These are phyloP conservation scores for Pseudorhiza aurosa DNA, from an alignment of 30 jellyfish, hydroid and myxozoan genomes.

Conservation along the genomic window DNA sequence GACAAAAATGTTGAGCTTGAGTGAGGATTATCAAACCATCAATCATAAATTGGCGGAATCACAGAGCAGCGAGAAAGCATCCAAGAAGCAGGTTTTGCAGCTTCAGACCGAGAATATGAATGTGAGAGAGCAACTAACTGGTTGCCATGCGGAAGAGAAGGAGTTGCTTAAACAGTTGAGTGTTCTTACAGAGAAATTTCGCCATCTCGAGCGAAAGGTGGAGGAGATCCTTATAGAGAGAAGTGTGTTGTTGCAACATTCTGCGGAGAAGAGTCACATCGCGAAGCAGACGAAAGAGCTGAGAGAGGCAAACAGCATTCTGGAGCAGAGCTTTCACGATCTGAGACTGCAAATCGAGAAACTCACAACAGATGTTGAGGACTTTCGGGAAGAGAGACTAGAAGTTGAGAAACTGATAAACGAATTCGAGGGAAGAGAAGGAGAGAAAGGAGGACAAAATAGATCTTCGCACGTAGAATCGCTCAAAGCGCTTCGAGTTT, in stretches of 20 bases:
- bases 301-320: slow-evolving; percentile 67
- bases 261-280: slow-evolving; percentile 47
- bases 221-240: slow-evolving; percentile 74
- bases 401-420: slow-evolving; percentile 71
- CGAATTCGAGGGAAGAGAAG: slow-evolving; percentile 21
- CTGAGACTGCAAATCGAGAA: slow-evolving; percentile 78
- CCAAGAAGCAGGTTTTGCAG: slow-evolving; percentile 61
- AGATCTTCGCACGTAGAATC: slow-evolving; percentile 31
- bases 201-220: slow-evolving; percentile 68
- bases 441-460: slow-evolving; percentile 16
- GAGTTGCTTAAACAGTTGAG: slow-evolving; percentile 69
- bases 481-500: slow-evolving; percentile 42
- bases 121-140: slow-evolving; percentile 72
- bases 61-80: slow-evolving; percentile 60
- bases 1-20: slow-evolving; percentile 35
- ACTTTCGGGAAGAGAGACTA: slow-evolving; percentile 75
- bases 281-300: slow-evolving; percentile 74
- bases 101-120: slow-evolving; percentile 81
- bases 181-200: slow-evolving; percentile 60
- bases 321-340: slow-evolving; percentile 77
- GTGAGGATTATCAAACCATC: slow-evolving; percentile 60
- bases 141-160: slow-evolving; percentile 85
- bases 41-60: slow-evolving; percentile 57
- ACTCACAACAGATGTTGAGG: slow-evolving; percentile 74
- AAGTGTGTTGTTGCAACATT: slow-evolving; percentile 64